phyloP scores from a whole-genome alignment of 1,140 invertebrate species.

The Camponotus vicinus region DNA sequence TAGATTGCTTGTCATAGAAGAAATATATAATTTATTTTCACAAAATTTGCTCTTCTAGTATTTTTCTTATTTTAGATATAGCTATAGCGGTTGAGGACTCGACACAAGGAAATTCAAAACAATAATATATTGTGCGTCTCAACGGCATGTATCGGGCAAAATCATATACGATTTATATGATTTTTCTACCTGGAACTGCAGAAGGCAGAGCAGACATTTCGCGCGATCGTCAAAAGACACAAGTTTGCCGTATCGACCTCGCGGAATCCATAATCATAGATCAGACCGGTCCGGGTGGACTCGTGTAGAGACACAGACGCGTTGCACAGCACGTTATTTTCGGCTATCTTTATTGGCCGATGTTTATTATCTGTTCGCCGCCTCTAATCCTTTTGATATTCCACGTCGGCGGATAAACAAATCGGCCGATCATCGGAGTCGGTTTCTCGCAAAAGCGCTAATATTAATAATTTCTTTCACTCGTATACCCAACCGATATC shows the following conservation, averaged over 20 bases:
- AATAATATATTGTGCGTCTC: neutral
- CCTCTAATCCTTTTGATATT: conserved; percentile 83
- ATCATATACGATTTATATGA: conserved; percentile 20
- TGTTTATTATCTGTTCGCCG: conserved; percentile 82
- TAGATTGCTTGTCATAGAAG: neutral
- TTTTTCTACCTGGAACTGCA: neutral
- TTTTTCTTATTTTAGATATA: neutral
- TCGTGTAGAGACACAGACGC: conserved; percentile 34
- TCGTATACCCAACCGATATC: conserved; percentile 55
- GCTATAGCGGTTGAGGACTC: neutral
- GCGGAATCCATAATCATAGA: conserved; percentile 80
- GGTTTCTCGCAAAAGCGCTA: conserved; percentile 75
- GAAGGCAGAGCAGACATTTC: conserved; percentile 27
- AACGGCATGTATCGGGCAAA: neutral
- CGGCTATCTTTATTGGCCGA: conserved; percentile 80
- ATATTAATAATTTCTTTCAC: conserved; percentile 80
- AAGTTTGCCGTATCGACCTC: conserved; percentile 69
- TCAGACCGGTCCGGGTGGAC: conserved; percentile 61
- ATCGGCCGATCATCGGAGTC: conserved; percentile 74
- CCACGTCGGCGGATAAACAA: conserved; percentile 77
- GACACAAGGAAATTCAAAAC: neutral
- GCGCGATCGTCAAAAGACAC: conserved; percentile 59
- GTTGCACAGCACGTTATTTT: conserved; percentile 76
- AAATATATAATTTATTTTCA: neutral
- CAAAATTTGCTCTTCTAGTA: neutral